Evolutionary conservation across 2,888 invertebrate species (phyloP).

Genomic region (Noctua janthe): DNA sequence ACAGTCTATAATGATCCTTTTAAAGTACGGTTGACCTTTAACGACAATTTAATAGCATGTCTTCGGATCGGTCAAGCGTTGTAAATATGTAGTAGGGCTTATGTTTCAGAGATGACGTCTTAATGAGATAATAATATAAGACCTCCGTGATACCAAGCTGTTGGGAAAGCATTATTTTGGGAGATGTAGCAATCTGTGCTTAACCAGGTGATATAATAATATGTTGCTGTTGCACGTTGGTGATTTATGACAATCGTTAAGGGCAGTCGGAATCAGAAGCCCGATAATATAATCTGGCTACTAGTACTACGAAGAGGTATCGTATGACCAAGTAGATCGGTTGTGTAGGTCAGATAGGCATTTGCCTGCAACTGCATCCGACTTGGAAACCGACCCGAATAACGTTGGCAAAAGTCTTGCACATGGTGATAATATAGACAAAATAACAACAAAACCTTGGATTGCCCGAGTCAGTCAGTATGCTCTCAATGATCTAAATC

Average conservation of each 20-base stretch:
- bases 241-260: neutral
- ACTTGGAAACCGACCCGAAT: neutral
- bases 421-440: neutral
- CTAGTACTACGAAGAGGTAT: neutral
- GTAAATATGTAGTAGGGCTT: neutral
- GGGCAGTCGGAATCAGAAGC: neutral
- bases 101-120: slow-evolving; percentile 1
- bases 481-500: neutral
- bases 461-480: neutral
- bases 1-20: neutral
- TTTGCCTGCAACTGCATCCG: neutral
- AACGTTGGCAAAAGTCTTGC: neutral
- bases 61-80: slow-evolving; percentile 2
- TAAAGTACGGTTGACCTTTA: slow-evolving; percentile 18
- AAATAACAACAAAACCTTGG: neutral
- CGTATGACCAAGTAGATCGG: neutral
- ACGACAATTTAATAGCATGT: slow-evolving; percentile 29
- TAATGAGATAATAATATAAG: slow-evolving; percentile 18
- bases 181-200: neutral
- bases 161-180: neutral
- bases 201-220: neutral
- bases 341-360: neutral
- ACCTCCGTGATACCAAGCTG: neutral
- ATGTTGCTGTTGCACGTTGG: neutral
- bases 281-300: neutral